phyloP scores from a whole-genome alignment of 2,113 vertebrate genomes.

The Accipiter virgatus region DNA sequence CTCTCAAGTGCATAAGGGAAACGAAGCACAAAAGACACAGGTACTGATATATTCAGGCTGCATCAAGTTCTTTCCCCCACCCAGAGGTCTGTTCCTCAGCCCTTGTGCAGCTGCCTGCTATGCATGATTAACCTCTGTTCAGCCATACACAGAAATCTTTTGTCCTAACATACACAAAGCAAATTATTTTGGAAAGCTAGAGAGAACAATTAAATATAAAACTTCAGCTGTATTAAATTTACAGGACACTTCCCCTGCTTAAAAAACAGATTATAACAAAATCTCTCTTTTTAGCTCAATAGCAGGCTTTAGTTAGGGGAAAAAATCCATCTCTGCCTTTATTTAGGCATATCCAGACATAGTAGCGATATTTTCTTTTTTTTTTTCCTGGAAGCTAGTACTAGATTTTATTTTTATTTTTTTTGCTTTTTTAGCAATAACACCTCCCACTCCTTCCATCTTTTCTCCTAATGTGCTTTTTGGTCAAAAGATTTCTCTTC shows the following conservation, averaged over 20 bases:
- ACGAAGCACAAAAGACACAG: constrained; percentile 55
- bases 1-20: not conserved
- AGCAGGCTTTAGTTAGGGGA: constrained; percentile 22
- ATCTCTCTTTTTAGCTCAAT: constrained; percentile 22
- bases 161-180: constrained; percentile 96
- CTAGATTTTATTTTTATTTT: not conserved
- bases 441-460: not conserved
- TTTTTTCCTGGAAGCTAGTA: not conserved
- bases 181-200: constrained; percentile 97
- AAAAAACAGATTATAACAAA: not conserved
- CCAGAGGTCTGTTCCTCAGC: constrained; percentile 75
- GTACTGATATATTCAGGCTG: constrained; percentile 74
- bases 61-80: constrained; percentile 62
- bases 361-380: not conserved
- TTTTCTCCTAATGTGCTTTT: not conserved
- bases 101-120: constrained; percentile 82
- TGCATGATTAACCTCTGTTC: constrained; percentile 91
- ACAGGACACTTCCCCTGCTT: constrained; percentile 44
- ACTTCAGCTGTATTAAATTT: constrained; percentile 77
- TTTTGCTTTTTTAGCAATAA: not conserved
- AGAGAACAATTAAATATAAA: constrained; percentile 81
- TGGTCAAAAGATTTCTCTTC: constrained; percentile 28
- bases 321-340: constrained; percentile 15
- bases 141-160: constrained; percentile 90
- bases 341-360: constrained; percentile 13